A percentile compares a stretch with the other conserved stretches of the same genome.
These are phyloP conservation scores for Scaptomyza flava DNA, from an alignment of 2,888 invertebrate species.

Conservation along the genomic window DNA sequence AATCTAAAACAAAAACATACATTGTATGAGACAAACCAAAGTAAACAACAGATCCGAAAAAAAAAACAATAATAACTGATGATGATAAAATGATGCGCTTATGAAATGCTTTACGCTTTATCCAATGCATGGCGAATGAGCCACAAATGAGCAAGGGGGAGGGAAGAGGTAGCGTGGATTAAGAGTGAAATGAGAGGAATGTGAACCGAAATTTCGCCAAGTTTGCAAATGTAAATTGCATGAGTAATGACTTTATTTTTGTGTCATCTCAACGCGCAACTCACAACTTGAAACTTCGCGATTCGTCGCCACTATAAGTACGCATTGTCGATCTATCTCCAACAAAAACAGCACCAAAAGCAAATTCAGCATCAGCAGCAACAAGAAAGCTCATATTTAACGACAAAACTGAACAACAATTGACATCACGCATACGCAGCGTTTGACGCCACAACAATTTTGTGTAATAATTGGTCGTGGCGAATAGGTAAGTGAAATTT, in stretches of 20 bases:
- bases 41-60: constrained; percentile 6
- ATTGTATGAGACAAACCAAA: constrained; percentile 6
- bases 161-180: not conserved
- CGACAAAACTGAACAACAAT: constrained; percentile 30
- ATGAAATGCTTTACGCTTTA: not conserved
- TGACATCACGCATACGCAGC: constrained; percentile 55
- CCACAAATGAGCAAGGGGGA: not conserved
- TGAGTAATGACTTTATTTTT: constrained; percentile 48
- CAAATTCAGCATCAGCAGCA: constrained; percentile 5
- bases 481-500: constrained; percentile 46
- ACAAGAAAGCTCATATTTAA: constrained; percentile 6
- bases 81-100: constrained; percentile 2
- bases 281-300: constrained; percentile 4
- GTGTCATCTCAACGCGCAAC: constrained; percentile 39
- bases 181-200: constrained; percentile 10
- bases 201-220: constrained; percentile 17
- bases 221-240: constrained; percentile 33
- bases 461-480: constrained; percentile 54
- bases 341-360: constrained; percentile 12
- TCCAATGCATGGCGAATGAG: not conserved
- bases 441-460: constrained; percentile 34
- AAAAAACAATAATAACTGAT: not conserved
- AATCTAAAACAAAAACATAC: too few relatives aligned
- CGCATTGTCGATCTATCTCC: constrained; percentile 31
- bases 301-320: too few relatives aligned